These are phyloP conservation scores for Polyommatus iphigenia DNA, from an alignment of 2,888 invertebrate species.

Conservation along the genomic window DNA sequence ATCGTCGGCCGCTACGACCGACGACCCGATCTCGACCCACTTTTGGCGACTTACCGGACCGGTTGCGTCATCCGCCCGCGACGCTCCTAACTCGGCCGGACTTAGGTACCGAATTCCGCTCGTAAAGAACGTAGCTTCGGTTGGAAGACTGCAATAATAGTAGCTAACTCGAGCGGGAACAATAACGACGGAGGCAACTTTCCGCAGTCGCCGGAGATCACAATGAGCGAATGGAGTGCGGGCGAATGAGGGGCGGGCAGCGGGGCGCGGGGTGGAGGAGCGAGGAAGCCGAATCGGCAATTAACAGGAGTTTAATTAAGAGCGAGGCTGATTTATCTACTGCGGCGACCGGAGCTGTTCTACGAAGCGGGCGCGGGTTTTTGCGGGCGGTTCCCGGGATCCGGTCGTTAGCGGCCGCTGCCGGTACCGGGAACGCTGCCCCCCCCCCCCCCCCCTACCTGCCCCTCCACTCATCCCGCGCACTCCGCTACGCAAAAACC, in stretches of 20 bases:
- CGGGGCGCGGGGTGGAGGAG: conserved; percentile 34
- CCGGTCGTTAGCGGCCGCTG: conserved; percentile 38
- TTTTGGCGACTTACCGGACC: conserved; percentile 51
- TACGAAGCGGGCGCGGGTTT: conserved; percentile 46
- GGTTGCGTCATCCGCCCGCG: conserved; percentile 43
- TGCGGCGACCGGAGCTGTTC: conserved; percentile 43
- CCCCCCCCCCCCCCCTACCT: neutral
- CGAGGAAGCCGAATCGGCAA: conserved; percentile 50
- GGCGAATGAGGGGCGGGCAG: conserved; percentile 30
- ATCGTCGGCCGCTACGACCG: conserved; percentile 54
- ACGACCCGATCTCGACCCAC: conserved; percentile 49
- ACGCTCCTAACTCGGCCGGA: conserved; percentile 30
- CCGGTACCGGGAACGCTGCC: conserved; percentile 32
- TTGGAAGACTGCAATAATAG: neutral
- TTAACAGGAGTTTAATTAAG: conserved; percentile 62
- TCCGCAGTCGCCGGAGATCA: neutral
- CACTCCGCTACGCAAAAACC: neutral
- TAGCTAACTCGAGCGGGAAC: neutral
- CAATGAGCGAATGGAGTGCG: conserved; percentile 17
- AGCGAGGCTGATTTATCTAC: conserved; percentile 55
- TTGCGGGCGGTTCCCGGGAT: conserved; percentile 47
- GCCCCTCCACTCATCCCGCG: neutral
- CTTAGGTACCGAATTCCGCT: neutral
- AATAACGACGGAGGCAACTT: conserved; percentile 14
- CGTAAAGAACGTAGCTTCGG: neutral